Evolutionary conservation across 2,797 vertebrate species (phyloP).

Genomic region (Poeciliopsis paucimaculata): DNA sequence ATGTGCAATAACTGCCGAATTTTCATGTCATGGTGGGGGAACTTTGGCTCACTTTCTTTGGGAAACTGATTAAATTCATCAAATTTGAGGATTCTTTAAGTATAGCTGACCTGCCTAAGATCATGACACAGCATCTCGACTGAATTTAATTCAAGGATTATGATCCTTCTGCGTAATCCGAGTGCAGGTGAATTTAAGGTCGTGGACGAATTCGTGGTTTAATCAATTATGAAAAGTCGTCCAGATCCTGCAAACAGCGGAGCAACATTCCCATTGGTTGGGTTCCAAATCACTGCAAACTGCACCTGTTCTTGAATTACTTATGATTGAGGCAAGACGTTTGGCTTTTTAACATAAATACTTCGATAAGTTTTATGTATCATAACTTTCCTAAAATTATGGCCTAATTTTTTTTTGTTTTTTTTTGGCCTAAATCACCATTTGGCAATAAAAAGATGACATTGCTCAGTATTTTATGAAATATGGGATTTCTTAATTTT

Average conservation of each 20-base stretch:
- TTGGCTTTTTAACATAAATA: neutral
- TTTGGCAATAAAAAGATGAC: too few relatives aligned
- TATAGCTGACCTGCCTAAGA: neutral
- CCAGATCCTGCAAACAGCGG: neutral
- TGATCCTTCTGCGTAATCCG: neutral
- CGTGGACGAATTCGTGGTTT: neutral
- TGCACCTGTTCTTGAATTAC: neutral
- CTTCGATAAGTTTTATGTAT: too few relatives aligned
- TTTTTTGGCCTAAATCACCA: too few relatives aligned
- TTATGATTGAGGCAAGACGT: neutral
- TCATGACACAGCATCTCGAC: neutral
- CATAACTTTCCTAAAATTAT: too few relatives aligned
- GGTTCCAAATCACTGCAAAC: neutral
- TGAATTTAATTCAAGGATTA: neutral
- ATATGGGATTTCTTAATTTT: neutral
- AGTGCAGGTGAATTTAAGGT: neutral
- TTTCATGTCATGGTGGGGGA: neutral
- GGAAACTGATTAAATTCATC: neutral
- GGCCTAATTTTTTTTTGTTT: too few relatives aligned
- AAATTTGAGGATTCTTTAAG: neutral
- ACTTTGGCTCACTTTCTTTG: neutral
- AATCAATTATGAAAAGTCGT: neutral
- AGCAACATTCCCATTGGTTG: neutral
- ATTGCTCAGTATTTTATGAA: too few relatives aligned
- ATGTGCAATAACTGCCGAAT: neutral